Evolutionary conservation across 2,797 vertebrate species (phyloP).

Genomic region (Rostrhamus sociabilis): DNA sequence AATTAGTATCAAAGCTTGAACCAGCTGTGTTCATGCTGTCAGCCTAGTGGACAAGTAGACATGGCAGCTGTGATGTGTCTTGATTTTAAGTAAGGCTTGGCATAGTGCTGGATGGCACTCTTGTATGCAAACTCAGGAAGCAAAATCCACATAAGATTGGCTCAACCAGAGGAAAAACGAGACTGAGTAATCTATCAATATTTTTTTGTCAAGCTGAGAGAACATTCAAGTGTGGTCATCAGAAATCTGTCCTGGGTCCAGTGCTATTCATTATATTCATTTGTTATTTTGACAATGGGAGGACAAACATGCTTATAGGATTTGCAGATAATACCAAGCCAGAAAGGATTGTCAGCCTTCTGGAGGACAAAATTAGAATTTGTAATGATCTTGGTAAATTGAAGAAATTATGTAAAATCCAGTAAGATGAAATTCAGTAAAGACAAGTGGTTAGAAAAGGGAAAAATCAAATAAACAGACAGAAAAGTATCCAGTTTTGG

Average conservation of each 20-base stretch:
- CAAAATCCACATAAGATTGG: not conserved
- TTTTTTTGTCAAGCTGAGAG: conserved; percentile 11
- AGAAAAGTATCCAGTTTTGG: not conserved
- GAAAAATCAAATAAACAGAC: not conserved
- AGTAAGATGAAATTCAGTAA: not conserved
- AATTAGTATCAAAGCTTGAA: not conserved
- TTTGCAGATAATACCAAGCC: not conserved
- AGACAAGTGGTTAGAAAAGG: not conserved
- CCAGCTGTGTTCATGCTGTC: not conserved
- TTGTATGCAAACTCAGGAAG: not conserved
- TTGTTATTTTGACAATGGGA: conserved; percentile 27
- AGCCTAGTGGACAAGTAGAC: not conserved
- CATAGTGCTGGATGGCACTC: not conserved
- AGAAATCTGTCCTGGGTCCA: conserved; percentile 25
- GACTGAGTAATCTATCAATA: conserved; percentile 1
- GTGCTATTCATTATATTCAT: not conserved
- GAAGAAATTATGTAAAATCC: not conserved
- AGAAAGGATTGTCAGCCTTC: not conserved
- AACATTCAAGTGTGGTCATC: conserved; percentile 6
- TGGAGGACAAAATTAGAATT: not conserved
- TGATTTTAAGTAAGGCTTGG: not conserved
- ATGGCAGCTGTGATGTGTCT: not conserved
- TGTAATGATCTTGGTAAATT: not conserved
- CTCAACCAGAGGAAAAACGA: not conserved
- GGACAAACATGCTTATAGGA: not conserved